Percentiles rank a stretch among this genome's conserved stretches.
These are phyloP conservation scores for Dysmachus trigonus DNA, from an alignment of 2,888 invertebrate species.

Conservation along the genomic window DNA sequence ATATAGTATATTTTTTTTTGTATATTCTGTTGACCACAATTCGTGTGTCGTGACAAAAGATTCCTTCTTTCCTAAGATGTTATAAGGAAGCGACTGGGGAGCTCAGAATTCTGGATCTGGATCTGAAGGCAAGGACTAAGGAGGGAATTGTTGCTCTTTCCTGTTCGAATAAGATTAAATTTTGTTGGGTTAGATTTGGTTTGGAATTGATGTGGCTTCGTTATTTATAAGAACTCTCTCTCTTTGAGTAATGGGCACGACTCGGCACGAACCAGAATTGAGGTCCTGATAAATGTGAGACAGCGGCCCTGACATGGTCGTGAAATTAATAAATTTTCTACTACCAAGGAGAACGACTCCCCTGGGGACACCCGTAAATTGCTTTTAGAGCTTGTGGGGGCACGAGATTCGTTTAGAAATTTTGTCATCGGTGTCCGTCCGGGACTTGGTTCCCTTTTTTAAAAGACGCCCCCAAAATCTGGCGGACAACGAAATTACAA, in stretches of 20 bases:
- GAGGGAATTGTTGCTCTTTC: slow-evolving; percentile 16
- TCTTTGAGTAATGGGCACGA: not conserved
- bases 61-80: not conserved
- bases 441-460: not conserved
- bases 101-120: not conserved
- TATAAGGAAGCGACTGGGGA: not conserved
- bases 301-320: not conserved
- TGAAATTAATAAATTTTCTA: not conserved
- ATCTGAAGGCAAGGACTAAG: not conserved
- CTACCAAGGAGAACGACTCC: not conserved
- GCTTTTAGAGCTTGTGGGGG: not conserved
- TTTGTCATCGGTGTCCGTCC: not conserved
- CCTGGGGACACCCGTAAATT: not conserved
- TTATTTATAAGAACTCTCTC: not conserved
- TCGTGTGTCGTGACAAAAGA: slow-evolving; percentile 11
- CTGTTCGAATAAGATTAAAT: not conserved
- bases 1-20: not conserved
- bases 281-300: not conserved
- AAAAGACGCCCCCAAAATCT: not conserved
- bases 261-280: not conserved
- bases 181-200: slow-evolving; percentile 9
- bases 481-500: not conserved
- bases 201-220: not conserved
- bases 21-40: not conserved
- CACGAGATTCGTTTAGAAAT: not conserved